phyloP scores from a whole-genome alignment of 1,140 invertebrate species.

The Drosophila arawakana region DNA sequence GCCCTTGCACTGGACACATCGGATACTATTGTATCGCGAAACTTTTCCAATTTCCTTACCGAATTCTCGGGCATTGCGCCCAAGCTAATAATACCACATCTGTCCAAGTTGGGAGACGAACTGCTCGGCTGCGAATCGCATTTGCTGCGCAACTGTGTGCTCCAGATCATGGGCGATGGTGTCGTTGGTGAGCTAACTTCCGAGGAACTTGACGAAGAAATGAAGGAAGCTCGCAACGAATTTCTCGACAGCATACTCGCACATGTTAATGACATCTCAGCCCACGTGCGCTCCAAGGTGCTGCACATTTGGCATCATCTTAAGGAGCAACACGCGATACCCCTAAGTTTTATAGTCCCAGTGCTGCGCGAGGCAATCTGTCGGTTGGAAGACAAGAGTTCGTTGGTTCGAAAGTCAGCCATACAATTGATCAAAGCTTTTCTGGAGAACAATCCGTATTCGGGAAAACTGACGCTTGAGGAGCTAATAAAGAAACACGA shows the following conservation, averaged over 20 bases:
- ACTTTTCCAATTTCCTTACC: slow-evolving; percentile 76
- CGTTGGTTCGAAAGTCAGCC: slow-evolving; percentile 91
- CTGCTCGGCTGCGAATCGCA: slow-evolving; percentile 87
- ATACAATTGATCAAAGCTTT: slow-evolving; percentile 90
- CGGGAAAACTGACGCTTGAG: slow-evolving; percentile 86
- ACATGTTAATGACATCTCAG: slow-evolving; percentile 93
- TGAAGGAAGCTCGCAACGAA: slow-evolving; percentile 88
- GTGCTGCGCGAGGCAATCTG: slow-evolving; percentile 88
- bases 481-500: slow-evolving; percentile 86
- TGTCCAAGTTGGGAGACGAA: slow-evolving; percentile 74
- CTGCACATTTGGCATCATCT: slow-evolving; percentile 91
- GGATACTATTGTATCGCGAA: slow-evolving; percentile 64
- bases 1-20: slow-evolving; percentile 59
- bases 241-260: slow-evolving; percentile 90
- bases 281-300: slow-evolving; percentile 92
- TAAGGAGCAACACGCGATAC: slow-evolving; percentile 90
- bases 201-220: slow-evolving; percentile 89
- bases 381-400: slow-evolving; percentile 91
- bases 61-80: slow-evolving; percentile 70
- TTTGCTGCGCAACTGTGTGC: slow-evolving; percentile 91
- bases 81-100: slow-evolving; percentile 73
- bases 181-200: slow-evolving; percentile 88
- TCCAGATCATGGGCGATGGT: slow-evolving; percentile 92
- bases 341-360: slow-evolving; percentile 87
- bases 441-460: slow-evolving; percentile 92